Evolutionary conservation across 2,113 vertebrate species (phyloP), one percentile per base, ranked within the genome.

Genomic region (Catagonus wagneri): DNA sequence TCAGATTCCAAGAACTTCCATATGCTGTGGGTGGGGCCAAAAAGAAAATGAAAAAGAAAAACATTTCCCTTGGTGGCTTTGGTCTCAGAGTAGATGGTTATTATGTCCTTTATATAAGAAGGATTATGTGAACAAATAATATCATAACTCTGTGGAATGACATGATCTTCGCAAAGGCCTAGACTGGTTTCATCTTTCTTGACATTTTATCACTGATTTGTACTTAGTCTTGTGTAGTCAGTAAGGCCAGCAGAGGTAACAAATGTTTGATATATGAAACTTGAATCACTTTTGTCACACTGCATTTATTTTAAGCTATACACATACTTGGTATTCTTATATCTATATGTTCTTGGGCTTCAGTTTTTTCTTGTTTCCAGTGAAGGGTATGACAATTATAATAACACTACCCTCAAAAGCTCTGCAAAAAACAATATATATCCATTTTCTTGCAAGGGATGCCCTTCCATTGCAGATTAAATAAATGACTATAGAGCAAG

Each of bases 101-200:
- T 99, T 98, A 99, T 99, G 98, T 99, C 99, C 98, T 99, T 99
- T 99, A 99, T 99, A 99, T 98, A 98, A 99, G 98, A 99, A 99
- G 98, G 98, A 98, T 99, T 99, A 99, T 98, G 99, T 98, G 98
- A 99, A 99, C 99, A 99, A 99, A 99, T 99, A 99, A 99, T 99
- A 99, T 98, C 98, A 98, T 97, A 98, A 98, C 98, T 99, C 98
- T 98, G 92, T 95, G 97, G 96, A 98, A 98, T 99, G 99, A 99
- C 99, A 99, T 99, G 99, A 98, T 99, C 99, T 99, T 99, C 99
- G 98, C 99, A 99, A 99, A 99, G 98, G 96, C 98, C 98, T 96
- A 98, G 99, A 99, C 99, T 99, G 98, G 98, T 99, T 99, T 99
- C 99, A 99, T 99, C 99, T 99, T 99, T 99, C 99, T 99, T 99